Evolutionary conservation across 1,140 invertebrate genomes (phyloP).

Genomic region (Eriocheir sinensis): DNA sequence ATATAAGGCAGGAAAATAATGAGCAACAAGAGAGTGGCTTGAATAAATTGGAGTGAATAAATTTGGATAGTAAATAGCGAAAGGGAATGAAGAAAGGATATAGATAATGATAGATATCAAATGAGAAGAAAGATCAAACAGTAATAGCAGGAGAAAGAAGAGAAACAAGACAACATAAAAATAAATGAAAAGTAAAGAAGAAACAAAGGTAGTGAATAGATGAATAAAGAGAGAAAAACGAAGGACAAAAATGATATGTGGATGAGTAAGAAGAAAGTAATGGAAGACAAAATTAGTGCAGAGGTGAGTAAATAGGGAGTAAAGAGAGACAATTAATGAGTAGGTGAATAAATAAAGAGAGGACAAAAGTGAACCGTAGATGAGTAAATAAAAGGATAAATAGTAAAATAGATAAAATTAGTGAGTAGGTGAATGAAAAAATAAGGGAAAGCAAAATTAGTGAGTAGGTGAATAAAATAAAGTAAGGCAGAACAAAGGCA

Average conservation of each 20-base stretch:
- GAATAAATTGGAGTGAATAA: background rate
- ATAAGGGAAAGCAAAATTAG: background rate
- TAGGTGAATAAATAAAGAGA: background rate
- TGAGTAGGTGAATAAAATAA: background rate
- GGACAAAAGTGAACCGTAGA: background rate
- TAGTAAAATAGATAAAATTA: background rate
- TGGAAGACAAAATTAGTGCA: background rate
- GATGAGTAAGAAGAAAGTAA: background rate
- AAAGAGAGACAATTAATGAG: background rate
- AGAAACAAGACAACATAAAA: background rate
- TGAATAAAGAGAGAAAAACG: background rate
- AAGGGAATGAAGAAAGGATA: background rate
- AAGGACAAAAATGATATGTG: background rate
- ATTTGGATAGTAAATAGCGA: background rate
- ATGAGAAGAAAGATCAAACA: background rate
- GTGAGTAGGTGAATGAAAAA: background rate
- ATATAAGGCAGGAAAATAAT: background rate
- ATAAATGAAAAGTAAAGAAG: background rate
- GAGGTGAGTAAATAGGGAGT: background rate
- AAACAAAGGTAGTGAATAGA: background rate
- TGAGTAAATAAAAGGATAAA: background rate
- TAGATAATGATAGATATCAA: background rate
- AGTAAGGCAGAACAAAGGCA: background rate
- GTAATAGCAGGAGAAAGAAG: background rate
- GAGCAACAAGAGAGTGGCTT: background rate